A percentile compares a stretch with the other conserved stretches of the same genome.
Evolutionary conservation across 2,113 vertebrate genomes (phyloP).

Genomic region (Colius striatus): DNA sequence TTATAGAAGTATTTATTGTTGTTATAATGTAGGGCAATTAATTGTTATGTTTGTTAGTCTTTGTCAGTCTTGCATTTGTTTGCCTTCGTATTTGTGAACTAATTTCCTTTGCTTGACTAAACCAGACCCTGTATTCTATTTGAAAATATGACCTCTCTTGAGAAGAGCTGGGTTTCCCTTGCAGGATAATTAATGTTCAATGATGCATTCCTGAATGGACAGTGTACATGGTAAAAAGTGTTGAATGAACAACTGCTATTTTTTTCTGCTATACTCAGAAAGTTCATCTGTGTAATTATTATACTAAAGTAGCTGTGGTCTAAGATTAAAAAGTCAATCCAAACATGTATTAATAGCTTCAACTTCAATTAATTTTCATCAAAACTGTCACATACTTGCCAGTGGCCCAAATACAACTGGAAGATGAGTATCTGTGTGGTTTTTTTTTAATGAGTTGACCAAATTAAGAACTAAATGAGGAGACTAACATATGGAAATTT

Average conservation of each 20-base stretch:
- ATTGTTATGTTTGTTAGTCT: neutral
- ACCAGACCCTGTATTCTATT: neutral
- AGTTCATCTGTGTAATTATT: slow-evolving; percentile 31
- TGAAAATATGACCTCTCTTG: neutral
- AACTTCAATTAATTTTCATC: slow-evolving; percentile 55
- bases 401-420: neutral
- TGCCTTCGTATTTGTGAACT: neutral
- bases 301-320: slow-evolving; percentile 31
- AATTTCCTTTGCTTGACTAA: neutral
- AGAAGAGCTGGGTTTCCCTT: neutral
- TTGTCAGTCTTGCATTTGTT: neutral
- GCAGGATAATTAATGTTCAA: neutral
- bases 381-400: neutral
- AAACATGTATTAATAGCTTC: slow-evolving; percentile 12
- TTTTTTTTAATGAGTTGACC: neutral
- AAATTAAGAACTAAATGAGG: neutral
- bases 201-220: neutral
- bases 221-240: neutral
- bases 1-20: slow-evolving; percentile 1
- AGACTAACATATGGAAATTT: neutral
- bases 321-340: slow-evolving; percentile 44
- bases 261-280: neutral
- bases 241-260: neutral
- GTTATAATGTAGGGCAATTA: neutral
- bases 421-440: neutral